Evolutionary conservation across 1,140 invertebrate species (phyloP), one percentile per base, ranked within the genome.

Genomic region (Helicoverpa zea): DNA sequence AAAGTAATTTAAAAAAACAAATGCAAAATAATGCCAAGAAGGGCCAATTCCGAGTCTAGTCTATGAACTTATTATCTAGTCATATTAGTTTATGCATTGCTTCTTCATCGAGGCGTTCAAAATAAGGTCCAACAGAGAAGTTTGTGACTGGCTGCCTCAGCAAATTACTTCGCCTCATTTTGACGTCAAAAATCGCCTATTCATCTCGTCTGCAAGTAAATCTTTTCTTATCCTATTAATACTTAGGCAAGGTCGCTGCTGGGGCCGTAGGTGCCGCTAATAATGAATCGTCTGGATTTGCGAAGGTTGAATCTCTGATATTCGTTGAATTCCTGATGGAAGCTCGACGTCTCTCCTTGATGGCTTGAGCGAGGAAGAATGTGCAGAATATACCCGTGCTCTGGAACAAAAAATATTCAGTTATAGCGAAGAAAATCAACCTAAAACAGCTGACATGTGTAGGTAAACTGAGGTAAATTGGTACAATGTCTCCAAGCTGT

Each of bases 351-450:
- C 84, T 86, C 76, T 90, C 87, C 75, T 80, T 82, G 59, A 95
- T 94, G 2, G 93, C 90, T 14, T 92, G 88, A 7, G 90, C 92
- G 1, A 95, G 83, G 88, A 94, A 95, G 82, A 95, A 95, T 35
- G 94, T 94, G 86, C 94, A 95, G 88, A 95, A 94, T 35, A 95
- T 91, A 0, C 94, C 94, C 11, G 90, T 90, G 66, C 92, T 94
- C 94, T 95, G 93, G 54, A 92, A 94, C 82, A 90, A 92, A 83
- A 77, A 47, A 79, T 64, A 18, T 4, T 3, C 1, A 7, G 35
- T 18, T 56, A 18, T 2, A 56, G 54, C 16, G 30, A 30, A 30
- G 35, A 35, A 35, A 4, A 30, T 30, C 35, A 35, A 35, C 35
- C 1, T 1, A 35, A 35, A 35, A 35, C 3, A 35, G 30, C 30